These are phyloP conservation scores for Margaritifera margaritifera DNA, from an alignment of 2,888 invertebrate species.

Conservation along the genomic window DNA sequence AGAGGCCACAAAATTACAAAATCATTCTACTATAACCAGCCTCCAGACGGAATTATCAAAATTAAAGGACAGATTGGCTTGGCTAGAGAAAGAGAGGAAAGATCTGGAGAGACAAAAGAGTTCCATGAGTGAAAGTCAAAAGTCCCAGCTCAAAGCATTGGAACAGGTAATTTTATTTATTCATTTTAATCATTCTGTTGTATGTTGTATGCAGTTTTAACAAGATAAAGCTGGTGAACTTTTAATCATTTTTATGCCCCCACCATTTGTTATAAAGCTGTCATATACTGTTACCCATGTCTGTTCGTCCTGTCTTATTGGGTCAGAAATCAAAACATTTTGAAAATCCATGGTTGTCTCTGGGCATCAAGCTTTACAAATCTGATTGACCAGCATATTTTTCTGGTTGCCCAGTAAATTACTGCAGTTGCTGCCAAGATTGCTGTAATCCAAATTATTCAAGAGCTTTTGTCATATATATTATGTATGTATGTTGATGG, in stretches of 20 bases:
- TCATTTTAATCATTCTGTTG: neutral
- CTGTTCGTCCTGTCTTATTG: too few species aligned
- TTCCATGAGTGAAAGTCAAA: conserved; percentile 49
- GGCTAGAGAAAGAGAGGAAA: conserved; percentile 60
- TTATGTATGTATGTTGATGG: too few species aligned
- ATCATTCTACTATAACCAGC: conserved; percentile 60
- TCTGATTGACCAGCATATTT: too few species aligned
- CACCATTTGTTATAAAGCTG: neutral
- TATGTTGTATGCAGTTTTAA: neutral
- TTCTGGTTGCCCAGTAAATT: too few species aligned
- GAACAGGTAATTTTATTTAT: conserved; percentile 49
- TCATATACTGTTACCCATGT: neutral
- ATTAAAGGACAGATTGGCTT: conserved; percentile 54
- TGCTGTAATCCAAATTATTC: too few species aligned
- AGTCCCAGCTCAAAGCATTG: conserved; percentile 47
- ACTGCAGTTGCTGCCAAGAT: too few species aligned
- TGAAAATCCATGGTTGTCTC: too few species aligned
- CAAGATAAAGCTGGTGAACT: neutral
- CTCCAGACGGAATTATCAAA: conserved; percentile 52
- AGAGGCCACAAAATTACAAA: conserved; percentile 66
- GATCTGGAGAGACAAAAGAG: conserved; percentile 51
- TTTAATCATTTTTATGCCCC: neutral
- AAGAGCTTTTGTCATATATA: too few species aligned
- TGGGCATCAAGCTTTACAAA: too few species aligned
- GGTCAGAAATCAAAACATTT: too few species aligned